Evolutionary conservation across 2,797 vertebrate genomes (phyloP), one percentile per base, ranked within the genome.

Genomic region (Loriculus beryllinus): DNA sequence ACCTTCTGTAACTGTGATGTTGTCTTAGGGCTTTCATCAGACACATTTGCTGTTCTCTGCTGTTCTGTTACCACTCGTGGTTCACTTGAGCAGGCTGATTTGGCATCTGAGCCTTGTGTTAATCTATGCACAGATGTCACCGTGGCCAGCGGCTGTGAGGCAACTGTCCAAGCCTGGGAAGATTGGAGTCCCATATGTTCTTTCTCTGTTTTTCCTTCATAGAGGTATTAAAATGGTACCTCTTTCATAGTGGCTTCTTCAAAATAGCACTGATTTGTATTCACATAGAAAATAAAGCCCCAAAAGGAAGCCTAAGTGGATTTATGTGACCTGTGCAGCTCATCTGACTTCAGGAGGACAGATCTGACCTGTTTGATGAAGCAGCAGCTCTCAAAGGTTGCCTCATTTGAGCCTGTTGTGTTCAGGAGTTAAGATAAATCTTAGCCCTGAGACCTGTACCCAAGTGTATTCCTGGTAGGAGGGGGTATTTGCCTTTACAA

Each of bases 21-120:
- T 65, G 56, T 39, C 71, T 51, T 40, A 10, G 29, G 54, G 57
- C 67, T 78, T n/a, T n/a, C 51, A 9, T 43, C 76, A 72, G 65
- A 7, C 22, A 14, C 11, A 33, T 60, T 28, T 23, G 13, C 29
- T 83, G 29, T 60, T 63, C 57, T 76, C 28, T 92, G 52, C 77
- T 78, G 2, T 31, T 80, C 60, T 56, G 28, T 28, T 47, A 11
- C 4, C 33, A 11, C 35, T 68, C 1, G 0, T 62, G 48, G 31
- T 39, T 90, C 10, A 1, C 54, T 83, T 54, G 47, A 63, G 82
- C 72, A 64, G 48, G 48, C 62, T 92, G 2, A 9, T 75, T 51
- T 86, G 92, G 79, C 76, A 59, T 59, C 54, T 59, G 88, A 93
- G 54, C 75, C 57, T 18, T 37, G 71, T 75, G 78, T 28, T 43